Conservation (phyloP, 1,140 invertebrate genomes). For the Mercenaria mercenaria region DNA sequence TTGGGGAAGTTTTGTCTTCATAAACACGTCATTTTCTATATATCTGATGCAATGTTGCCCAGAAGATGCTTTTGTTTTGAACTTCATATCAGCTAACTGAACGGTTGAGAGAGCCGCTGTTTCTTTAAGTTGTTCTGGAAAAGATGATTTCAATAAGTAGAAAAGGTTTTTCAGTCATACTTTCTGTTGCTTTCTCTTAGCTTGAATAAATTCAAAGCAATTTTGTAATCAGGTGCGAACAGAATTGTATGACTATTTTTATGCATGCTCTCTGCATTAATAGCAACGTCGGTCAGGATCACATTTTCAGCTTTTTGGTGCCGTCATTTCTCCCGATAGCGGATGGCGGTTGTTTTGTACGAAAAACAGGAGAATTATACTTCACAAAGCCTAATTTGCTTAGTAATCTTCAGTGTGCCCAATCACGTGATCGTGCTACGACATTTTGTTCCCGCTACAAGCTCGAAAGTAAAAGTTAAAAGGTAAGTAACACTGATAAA, state of each 20-base stretch:
- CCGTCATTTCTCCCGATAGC: conserved; percentile 40
- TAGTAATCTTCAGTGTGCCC: no score
- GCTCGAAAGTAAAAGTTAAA: no score
- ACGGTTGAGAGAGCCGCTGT: not conserved
- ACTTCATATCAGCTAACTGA: conserved; percentile 49
- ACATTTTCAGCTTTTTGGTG: conserved; percentile 14
- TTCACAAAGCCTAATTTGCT: not conserved
- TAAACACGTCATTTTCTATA: conserved; percentile 25
- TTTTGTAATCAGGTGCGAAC: conserved; percentile 36
- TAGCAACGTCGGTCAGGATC: not conserved
- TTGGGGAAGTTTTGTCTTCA: not conserved
- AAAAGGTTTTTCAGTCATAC: not conserved
- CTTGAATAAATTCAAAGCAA: conserved; percentile 32
- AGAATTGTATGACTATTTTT: not conserved
- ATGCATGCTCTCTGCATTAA: conserved; percentile 3
- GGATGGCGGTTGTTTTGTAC: conserved; percentile 1
- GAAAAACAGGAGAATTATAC: not conserved
- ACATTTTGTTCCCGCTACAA: no score
- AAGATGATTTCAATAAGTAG: not conserved
- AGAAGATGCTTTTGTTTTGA: conserved; percentile 19
- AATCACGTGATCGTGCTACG: no score
- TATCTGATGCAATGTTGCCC: conserved; percentile 38
- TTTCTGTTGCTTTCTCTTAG: not conserved
- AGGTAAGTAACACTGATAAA: no score
- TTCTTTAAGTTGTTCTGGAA: not conserved